Percentiles rank a stretch among this genome's conserved stretches.
Conservation (phyloP, 2,113 vertebrate genomes). For the Fulica atra region DNA sequence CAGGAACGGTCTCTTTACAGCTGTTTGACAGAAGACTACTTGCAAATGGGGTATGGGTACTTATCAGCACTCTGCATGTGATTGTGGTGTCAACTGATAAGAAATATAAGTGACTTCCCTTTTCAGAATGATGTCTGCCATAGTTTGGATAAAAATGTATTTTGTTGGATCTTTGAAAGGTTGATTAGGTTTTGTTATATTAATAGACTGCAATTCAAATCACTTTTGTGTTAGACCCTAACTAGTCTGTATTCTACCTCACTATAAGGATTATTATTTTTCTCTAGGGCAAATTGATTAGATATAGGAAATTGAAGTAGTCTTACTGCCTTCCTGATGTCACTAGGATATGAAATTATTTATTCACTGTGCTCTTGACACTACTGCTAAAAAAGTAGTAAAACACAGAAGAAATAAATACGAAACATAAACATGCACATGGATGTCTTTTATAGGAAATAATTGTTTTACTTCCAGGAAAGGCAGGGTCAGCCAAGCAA, state of each 20-base stretch:
- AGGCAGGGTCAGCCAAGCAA: background rate
- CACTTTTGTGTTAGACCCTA: background rate
- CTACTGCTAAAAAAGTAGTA: background rate
- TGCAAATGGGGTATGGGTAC: rapidly evolving
- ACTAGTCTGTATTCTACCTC: background rate
- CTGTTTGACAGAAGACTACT: background rate
- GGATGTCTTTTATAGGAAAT: background rate
- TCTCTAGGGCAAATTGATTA: background rate
- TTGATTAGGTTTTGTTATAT: background rate
- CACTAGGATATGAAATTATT: background rate
- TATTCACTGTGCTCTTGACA: background rate
- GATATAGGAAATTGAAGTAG: background rate
- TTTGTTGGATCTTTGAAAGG: background rate
- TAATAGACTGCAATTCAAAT: background rate
- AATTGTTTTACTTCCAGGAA: background rate
- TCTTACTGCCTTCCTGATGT: background rate
- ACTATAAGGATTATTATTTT: background rate
- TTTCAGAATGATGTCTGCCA: background rate
- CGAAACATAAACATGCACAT: background rate
- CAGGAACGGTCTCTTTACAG: background rate
- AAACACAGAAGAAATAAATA: background rate
- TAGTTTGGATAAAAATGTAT: background rate
- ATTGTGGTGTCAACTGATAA: rapidly evolving
- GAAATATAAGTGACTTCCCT: background rate
- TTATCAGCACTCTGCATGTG: background rate